Conservation (phyloP, 2,113 vertebrate species). For the Reinhardtius hippoglossoides region DNA sequence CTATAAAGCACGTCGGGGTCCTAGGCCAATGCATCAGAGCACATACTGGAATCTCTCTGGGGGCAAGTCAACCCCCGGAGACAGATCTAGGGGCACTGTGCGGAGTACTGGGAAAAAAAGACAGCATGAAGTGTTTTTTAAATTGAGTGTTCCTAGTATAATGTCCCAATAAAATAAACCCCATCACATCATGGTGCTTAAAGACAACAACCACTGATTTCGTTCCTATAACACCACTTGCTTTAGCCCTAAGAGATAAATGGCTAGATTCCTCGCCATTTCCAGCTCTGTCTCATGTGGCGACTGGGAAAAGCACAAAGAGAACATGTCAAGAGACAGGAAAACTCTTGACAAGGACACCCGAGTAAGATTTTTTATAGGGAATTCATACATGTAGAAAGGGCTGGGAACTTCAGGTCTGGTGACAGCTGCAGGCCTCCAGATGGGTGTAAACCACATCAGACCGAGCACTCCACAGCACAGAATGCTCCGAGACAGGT, state of each 20-base stretch:
- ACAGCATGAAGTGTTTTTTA: background rate
- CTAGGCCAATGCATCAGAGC: constrained; percentile 61
- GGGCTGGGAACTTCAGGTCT: constrained; percentile 22
- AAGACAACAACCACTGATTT: background rate
- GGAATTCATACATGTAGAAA: constrained; percentile 11
- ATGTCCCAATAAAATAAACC: constrained; percentile 18
- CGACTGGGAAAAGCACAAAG: background rate
- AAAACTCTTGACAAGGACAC: constrained; percentile 22
- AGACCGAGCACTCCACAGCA: constrained; percentile 39
- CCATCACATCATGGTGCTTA: constrained; percentile 8
- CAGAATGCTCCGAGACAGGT: constrained; percentile 63
- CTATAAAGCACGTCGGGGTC: constrained; percentile 65
- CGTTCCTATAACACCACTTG: background rate
- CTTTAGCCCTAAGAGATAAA: constrained; percentile 2
- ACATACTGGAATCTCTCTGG: constrained; percentile 58
- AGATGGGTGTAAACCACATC: constrained; percentile 54
- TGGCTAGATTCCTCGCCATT: background rate
- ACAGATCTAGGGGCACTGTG: constrained; percentile 41
- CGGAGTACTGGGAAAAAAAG: background rate
- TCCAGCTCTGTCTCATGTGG: background rate
- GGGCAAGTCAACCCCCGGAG: constrained; percentile 59
- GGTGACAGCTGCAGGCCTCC: constrained; percentile 57
- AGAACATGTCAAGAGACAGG: background rate
- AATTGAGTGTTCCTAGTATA: constrained; percentile 11
- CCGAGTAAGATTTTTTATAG: constrained; percentile 31